These are phyloP conservation scores for Xestia rhomboidea DNA, from an alignment of 2,888 invertebrate genomes.

Conservation along the genomic window DNA sequence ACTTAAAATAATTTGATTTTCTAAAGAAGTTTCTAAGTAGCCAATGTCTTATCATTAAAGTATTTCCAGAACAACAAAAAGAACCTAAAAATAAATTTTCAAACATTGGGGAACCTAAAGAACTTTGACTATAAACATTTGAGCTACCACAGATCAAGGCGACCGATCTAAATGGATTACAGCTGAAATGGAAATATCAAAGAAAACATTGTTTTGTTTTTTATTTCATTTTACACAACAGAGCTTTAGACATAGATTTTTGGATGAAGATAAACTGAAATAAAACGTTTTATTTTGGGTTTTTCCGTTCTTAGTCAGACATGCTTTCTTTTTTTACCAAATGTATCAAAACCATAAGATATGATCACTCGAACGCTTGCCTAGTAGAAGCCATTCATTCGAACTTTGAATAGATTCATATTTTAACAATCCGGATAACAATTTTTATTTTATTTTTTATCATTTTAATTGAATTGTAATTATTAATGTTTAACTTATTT, in stretches of 20 bases:
- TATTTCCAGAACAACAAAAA: neutral
- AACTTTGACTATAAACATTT: slow-evolving; percentile 13
- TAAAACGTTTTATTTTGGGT: neutral
- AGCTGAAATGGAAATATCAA: slow-evolving; percentile 12
- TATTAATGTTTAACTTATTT: too few species aligned
- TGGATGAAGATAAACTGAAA: neutral
- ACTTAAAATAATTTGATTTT: neutral
- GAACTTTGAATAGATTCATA: too few species aligned
- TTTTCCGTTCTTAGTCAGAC: neutral
- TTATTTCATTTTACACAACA: neutral
- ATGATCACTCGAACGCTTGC: too few species aligned
- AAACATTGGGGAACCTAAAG: neutral
- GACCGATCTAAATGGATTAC: slow-evolving; percentile 44
- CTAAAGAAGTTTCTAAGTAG: neutral
- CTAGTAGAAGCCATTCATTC: too few species aligned
- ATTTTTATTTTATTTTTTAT: too few species aligned
- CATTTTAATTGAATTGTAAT: too few species aligned
- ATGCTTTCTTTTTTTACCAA: neutral
- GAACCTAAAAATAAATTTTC: slow-evolving; percentile 3
- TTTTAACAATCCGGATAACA: too few species aligned
- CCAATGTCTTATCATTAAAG: neutral
- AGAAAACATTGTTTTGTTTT: neutral
- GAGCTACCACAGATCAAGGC: slow-evolving; percentile 15
- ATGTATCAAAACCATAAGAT: neutral
- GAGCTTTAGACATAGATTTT: neutral